Evolutionary conservation across 2,797 vertebrate species (phyloP).

Genomic region (Champsocephalus esox): DNA sequence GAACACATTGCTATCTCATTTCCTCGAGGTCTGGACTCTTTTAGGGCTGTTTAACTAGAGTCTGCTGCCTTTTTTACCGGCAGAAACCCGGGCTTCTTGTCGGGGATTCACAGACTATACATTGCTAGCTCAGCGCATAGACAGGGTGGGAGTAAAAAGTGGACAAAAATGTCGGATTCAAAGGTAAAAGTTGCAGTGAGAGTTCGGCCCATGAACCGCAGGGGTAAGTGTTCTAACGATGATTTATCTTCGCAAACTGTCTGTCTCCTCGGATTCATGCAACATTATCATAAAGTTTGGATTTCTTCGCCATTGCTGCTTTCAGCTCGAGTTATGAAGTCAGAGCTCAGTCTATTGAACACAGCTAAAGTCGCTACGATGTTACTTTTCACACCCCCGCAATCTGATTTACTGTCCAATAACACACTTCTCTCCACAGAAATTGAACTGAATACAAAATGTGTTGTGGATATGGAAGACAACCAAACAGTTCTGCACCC

Average conservation of each 20-base stretch:
- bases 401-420: slow-evolving; percentile 43
- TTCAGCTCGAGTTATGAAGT: slow-evolving; percentile 33
- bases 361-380: slow-evolving; percentile 23
- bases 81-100: slow-evolving; percentile 60
- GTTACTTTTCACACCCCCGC: slow-evolving; percentile 45
- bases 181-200: slow-evolving; percentile 99
- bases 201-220: slow-evolving; percentile 97
- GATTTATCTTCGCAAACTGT: slow-evolving; percentile 14
- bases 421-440: slow-evolving; percentile 85
- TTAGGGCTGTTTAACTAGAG: slow-evolving; percentile 44
- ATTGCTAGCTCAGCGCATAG: slow-evolving; percentile 66
- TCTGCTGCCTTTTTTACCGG: slow-evolving; percentile 35
- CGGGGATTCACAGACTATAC: slow-evolving; percentile 54
- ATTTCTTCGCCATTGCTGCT: slow-evolving; percentile 63
- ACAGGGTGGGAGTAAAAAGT: slow-evolving; percentile 77
- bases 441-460: slow-evolving; percentile 97
- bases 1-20: slow-evolving; percentile 47
- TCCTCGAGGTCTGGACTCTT: slow-evolving; percentile 59
- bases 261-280: slow-evolving; percentile 31
- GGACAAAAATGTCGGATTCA: slow-evolving; percentile 94
- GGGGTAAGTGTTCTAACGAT: slow-evolving; percentile 87
- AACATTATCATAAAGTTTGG: slow-evolving; percentile 61
- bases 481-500: slow-evolving; percentile 96
- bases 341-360: slow-evolving; percentile 29
- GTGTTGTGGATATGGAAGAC: slow-evolving; percentile 98